phyloP scores from a whole-genome alignment of 2,113 vertebrate species.

The Nestor notabilis region DNA sequence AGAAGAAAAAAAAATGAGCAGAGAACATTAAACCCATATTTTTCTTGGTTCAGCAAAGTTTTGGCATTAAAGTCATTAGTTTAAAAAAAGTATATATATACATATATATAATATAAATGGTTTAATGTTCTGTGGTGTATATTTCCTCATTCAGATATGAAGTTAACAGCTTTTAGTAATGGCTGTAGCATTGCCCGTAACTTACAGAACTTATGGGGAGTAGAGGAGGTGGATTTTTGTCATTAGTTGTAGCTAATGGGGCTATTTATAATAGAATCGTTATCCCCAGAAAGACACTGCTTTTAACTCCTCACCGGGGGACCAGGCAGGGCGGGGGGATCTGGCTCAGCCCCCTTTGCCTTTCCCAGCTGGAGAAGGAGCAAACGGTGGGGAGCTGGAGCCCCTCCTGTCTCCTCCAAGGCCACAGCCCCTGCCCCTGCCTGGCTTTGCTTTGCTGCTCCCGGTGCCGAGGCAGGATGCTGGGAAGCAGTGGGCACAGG shows the following conservation, averaged over 20 bases:
- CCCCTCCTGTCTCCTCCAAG: not conserved
- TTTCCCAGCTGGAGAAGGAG: not conserved
- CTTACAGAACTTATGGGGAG: slow-evolving; percentile 74
- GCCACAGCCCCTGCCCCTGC: not conserved
- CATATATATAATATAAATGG: slow-evolving; percentile 81
- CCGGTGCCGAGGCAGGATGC: not conserved
- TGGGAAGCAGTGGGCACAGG: accelerated
- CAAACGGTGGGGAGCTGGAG: not conserved
- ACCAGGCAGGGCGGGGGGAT: not conserved
- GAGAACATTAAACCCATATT: slow-evolving; percentile 78
- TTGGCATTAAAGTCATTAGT: slow-evolving; percentile 77
- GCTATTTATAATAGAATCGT: slow-evolving; percentile 75
- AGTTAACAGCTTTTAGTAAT: slow-evolving; percentile 78
- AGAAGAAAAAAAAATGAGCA: slow-evolving; percentile 69
- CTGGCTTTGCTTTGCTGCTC: not conserved
- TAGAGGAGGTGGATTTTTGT: slow-evolving; percentile 72
- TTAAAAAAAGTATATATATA: slow-evolving; percentile 76
- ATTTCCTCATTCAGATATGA: slow-evolving; percentile 87
- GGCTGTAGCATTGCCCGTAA: slow-evolving; percentile 74
- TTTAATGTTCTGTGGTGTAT: slow-evolving; percentile 92
- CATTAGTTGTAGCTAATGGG: slow-evolving; percentile 81
- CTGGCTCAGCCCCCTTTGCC: not conserved
- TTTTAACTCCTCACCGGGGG: slow-evolving; percentile 32
- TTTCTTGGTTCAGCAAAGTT: slow-evolving; percentile 78
- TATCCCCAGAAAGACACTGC: slow-evolving; percentile 51